Percentiles rank a stretch among this genome's conserved stretches.
These are phyloP conservation scores for Dorcus hopei DNA, from an alignment of 2,888 invertebrate genomes.

Conservation along the genomic window DNA sequence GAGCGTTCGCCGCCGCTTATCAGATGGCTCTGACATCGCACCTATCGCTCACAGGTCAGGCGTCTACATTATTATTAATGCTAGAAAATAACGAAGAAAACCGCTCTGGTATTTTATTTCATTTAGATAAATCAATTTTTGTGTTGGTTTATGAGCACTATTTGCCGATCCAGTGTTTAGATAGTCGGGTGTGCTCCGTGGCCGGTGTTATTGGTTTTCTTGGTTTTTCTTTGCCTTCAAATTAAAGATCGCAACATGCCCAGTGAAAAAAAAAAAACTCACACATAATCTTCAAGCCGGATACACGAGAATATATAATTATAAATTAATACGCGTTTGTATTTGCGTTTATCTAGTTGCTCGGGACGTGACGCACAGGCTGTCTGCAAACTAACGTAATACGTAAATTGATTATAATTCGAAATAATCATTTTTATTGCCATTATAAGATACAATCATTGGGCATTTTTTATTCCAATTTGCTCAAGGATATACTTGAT, in stretches of 20 bases:
- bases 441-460: too few relatives aligned
- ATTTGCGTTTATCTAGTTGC: too few relatives aligned
- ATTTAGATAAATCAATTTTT: slow-evolving; percentile 25
- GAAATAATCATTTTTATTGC: too few relatives aligned
- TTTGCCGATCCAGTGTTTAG: slow-evolving; percentile 20
- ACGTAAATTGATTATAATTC: too few relatives aligned
- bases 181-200: slow-evolving; percentile 12
- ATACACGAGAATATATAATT: slow-evolving; percentile 14
- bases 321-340: slow-evolving; percentile 14
- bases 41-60: slow-evolving; percentile 22
- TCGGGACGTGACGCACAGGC: too few relatives aligned
- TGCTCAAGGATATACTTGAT: too few relatives aligned
- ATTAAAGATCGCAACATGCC: too few relatives aligned
- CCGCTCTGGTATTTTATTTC: slow-evolving; percentile 26
- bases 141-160: slow-evolving; percentile 16
- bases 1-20: slow-evolving; percentile 13
- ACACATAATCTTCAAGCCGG: slow-evolving; percentile 10
- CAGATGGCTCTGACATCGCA: slow-evolving; percentile 25
- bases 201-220: slow-evolving; percentile 17
- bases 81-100: slow-evolving; percentile 18
- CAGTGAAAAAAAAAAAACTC: neutral
- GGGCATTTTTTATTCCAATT: too few relatives aligned
- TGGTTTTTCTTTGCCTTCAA: neutral
- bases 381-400: too few relatives aligned
- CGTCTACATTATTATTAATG: slow-evolving; percentile 23